A percentile compares a stretch with the other conserved stretches of the same genome.
These are phyloP conservation scores for Nebria salina DNA, from an alignment of 2,888 invertebrate genomes.

Conservation along the genomic window DNA sequence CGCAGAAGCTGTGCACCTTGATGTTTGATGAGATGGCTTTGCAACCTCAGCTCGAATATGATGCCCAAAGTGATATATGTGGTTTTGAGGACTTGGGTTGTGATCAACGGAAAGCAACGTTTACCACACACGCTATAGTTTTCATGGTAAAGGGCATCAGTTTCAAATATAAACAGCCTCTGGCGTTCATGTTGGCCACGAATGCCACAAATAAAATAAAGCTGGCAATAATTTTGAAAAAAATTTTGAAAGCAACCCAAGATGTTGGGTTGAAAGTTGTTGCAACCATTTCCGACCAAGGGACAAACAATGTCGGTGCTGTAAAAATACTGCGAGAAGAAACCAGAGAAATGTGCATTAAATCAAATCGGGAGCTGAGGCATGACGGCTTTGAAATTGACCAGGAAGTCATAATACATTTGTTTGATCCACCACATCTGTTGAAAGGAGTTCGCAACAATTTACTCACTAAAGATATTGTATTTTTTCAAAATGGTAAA, in stretches of 20 bases:
- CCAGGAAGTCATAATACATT: conserved; percentile 3
- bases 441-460: conserved; percentile 27
- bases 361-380: background rate
- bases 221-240: background rate
- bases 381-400: conserved; percentile 4
- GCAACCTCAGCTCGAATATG: conserved; percentile 5
- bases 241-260: background rate
- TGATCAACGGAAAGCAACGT: conserved; percentile 15
- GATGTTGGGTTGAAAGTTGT: conserved; percentile 18
- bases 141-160: conserved; percentile 11
- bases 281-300: conserved; percentile 28
- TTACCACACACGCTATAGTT: conserved; percentile 46
- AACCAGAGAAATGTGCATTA: background rate
- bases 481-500: background rate
- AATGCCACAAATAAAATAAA: background rate
- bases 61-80: conserved; percentile 36
- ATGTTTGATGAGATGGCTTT: conserved; percentile 48
- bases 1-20: conserved; percentile 30
- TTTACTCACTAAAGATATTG: conserved; percentile 13
- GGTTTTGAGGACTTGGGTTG: conserved; percentile 50
- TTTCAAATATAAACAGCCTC: conserved; percentile 13
- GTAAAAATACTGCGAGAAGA: conserved; percentile 14
- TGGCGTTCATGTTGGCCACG: conserved; percentile 3
- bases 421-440: conserved; percentile 26
- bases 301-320: conserved; percentile 5